A percentile compares a stretch with the other conserved stretches of the same genome.
phyloP scores from a whole-genome alignment of 2,888 invertebrate genomes.

The Branchellion lobata region DNA sequence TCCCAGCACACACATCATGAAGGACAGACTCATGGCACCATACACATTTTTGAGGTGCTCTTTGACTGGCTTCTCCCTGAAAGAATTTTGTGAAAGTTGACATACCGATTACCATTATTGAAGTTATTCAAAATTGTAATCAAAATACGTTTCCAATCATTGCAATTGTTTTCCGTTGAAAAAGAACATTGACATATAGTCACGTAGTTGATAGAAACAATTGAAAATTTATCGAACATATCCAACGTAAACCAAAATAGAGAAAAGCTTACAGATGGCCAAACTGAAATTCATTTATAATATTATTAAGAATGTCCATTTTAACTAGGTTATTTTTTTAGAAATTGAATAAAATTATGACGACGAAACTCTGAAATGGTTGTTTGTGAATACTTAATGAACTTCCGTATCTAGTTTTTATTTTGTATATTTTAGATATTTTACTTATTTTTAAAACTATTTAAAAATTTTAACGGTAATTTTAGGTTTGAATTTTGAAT shows the following conservation, averaged over 20 bases:
- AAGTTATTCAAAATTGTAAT: not conserved
- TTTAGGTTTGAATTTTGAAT: too few relatives aligned
- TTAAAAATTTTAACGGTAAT: conserved; percentile 8
- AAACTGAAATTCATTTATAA: conserved; percentile 33
- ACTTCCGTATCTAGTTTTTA: not conserved
- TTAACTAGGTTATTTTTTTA: not conserved
- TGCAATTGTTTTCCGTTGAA: too few relatives aligned
- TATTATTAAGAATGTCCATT: conserved; percentile 33
- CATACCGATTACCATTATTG: too few relatives aligned
- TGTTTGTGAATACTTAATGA: conserved; percentile 18
- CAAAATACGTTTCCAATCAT: not conserved
- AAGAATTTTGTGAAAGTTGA: conserved; percentile 52
- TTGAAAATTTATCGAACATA: too few relatives aligned
- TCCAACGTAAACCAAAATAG: too few relatives aligned
- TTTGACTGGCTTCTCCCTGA: conserved; percentile 82
- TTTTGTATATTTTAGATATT: not conserved
- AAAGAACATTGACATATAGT: too few relatives aligned
- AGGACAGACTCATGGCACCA: conserved; percentile 81
- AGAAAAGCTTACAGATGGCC: conserved; percentile 39
- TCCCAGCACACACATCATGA: conserved; percentile 76
- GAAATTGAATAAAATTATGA: not conserved
- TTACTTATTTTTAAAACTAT: not conserved
- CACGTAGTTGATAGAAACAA: too few relatives aligned
- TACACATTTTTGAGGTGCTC: conserved; percentile 94
- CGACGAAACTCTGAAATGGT: conserved; percentile 18